Conservation (phyloP, 2,888 invertebrate genomes). For the Drosophila phalerata region DNA sequence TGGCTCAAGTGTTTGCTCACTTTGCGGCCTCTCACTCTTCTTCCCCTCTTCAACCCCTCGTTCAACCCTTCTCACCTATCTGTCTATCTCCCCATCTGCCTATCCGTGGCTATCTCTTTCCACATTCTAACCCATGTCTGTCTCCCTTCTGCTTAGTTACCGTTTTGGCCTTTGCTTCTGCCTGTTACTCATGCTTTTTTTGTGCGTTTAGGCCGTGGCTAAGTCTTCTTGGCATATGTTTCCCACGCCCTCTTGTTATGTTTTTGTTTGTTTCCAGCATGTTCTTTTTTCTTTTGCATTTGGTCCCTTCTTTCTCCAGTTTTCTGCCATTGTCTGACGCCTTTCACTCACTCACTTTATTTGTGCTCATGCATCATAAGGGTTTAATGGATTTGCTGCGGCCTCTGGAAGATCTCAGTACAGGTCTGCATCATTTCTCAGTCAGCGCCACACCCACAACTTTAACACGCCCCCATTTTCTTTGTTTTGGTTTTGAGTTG, state of each 20-base stretch:
- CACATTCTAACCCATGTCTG: conserved; percentile 18
- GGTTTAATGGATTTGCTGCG: conserved; percentile 79
- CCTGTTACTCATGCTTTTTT: conserved; percentile 24
- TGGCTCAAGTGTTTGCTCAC: conserved; percentile 79
- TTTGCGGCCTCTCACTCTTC: conserved; percentile 65
- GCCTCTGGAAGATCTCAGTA: conserved; percentile 28
- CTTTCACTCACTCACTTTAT: conserved; percentile 77
- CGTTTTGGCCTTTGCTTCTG: conserved; percentile 45
- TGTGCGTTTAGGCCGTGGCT: conserved; percentile 21
- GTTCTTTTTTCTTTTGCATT: conserved; percentile 23
- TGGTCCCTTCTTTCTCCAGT: not conserved
- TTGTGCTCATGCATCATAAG: conserved; percentile 81
- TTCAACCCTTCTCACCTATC: conserved; percentile 4
- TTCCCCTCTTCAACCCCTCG: not conserved
- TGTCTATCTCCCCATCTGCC: conserved; percentile 12
- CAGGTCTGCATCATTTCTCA: conserved; percentile 55
- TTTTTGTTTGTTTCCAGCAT: conserved; percentile 29
- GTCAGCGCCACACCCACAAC: conserved; percentile 48
- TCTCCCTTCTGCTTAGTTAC: conserved; percentile 55
- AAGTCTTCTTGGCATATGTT: conserved; percentile 68
- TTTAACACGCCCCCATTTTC: conserved; percentile 58
- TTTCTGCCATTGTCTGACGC: conserved; percentile 60
- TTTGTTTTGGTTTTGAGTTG: conserved; percentile 18
- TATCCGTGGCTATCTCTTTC: conserved; percentile 14
- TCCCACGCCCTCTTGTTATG: conserved; percentile 49